Evolutionary conservation across 1,140 invertebrate genomes (phyloP), one percentile per base, ranked within the genome.

Genomic region (Euura saliciscinereae): DNA sequence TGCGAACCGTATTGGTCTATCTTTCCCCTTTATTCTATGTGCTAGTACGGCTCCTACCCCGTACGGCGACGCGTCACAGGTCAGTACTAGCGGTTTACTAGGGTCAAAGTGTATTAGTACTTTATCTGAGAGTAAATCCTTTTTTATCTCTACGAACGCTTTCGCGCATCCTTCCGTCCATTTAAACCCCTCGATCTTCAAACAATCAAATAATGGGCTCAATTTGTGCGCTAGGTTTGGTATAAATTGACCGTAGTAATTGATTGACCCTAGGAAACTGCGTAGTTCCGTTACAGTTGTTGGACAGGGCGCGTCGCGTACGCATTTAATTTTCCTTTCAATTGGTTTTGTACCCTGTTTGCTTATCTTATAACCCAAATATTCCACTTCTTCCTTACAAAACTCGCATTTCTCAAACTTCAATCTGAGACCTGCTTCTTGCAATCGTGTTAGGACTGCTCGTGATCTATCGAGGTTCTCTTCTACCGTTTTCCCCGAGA

Each of bases 1-100:
- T 4, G 81, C 82, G 80, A 86, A 89, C 3, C 82, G 83, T 44
- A 90, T 84, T 6, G 88, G 86, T 74, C 75, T 70, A 74, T 86
- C 84, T 0, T 65, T 43, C 42, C 75, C 80, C 75, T 86, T 77
- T 65, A 73, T 43, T 51, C 7, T 51, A n/a, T 51, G 46, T 28
- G 28, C 28, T 28, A 77, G 46, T 2, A 77, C 70, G 11, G 72
- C 72, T 2, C n/a, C 70, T 2, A 77, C 28, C 1, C 72, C 74
- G 43, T 73, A 73, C 1, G 76, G 70, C 28, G 72, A 73, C 8
- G 73, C 71, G 11, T 73, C 71, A n/a, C 69, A 70, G 4, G 74
- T 51, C 7, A 77, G 8, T 2, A 66, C 8, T 7, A 77, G 8
- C 2, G 46, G 68, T 4, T 85, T 82, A 79, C 84, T 74, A 11